Conservation (phyloP, 1,140 invertebrate species). For the Drosophila suzukii region DNA sequence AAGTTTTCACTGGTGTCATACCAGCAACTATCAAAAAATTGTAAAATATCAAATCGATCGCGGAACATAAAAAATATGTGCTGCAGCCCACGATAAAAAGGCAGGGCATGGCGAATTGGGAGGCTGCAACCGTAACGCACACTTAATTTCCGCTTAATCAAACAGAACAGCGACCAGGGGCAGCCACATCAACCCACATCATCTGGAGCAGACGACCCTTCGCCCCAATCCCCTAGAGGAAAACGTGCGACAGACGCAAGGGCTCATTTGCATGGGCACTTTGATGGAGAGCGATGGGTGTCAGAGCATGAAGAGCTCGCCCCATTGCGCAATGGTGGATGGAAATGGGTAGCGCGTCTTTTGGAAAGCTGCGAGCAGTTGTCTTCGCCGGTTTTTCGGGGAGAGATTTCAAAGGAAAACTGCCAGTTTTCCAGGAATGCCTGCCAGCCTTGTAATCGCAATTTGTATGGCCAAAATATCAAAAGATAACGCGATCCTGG, state of each 20-base stretch:
- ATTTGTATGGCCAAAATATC: conserved; percentile 58
- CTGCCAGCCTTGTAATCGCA: conserved; percentile 62
- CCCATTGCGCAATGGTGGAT: conserved; percentile 51
- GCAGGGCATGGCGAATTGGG: conserved; percentile 61
- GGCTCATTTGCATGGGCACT: conserved; percentile 82
- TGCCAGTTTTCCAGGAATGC: conserved; percentile 68
- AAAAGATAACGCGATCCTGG: conserved; percentile 29
- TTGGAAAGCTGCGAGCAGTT: conserved; percentile 21
- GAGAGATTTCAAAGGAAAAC: conserved; percentile 59
- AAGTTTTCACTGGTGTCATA: not conserved
- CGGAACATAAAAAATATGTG: conserved; percentile 39
- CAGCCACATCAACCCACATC: conserved; percentile 56
- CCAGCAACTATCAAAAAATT: conserved; percentile 11
- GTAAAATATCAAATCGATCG: conserved; percentile 31
- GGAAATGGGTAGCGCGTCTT: conserved; percentile 11
- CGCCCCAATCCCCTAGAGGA: conserved; percentile 2
- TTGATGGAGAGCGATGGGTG: conserved; percentile 69
- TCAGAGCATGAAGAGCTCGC: conserved; percentile 64
- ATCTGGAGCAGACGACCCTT: conserved; percentile 52
- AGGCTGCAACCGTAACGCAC: conserved; percentile 52
- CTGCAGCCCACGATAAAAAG: conserved; percentile 42
- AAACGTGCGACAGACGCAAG: conserved; percentile 58
- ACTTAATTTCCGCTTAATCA: conserved; percentile 82
- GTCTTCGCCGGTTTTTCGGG: not conserved
- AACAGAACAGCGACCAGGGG: conserved; percentile 57